Evolutionary conservation across 92 coral and sea anemone species (phyloP).

Genomic region (Palythoa grandiflora): DNA sequence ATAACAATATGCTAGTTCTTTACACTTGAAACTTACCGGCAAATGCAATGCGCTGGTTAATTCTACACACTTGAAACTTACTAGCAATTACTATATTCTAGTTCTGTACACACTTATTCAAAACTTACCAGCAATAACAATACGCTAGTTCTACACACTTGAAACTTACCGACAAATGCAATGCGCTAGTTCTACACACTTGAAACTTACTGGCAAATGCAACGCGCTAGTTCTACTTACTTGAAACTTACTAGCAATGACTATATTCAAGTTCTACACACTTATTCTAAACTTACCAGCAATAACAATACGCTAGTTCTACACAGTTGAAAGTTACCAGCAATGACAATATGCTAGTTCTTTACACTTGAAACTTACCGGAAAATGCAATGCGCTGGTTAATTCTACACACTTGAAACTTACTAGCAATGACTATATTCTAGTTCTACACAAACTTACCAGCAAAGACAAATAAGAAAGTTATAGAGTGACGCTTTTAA

Average conservation of each 20-base stretch:
- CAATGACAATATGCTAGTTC: slow-evolving; percentile 55
- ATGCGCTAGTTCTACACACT: neutral
- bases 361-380: slow-evolving; percentile 55
- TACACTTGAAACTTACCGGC: slow-evolving; percentile 65
- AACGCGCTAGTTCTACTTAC: too few species aligned
- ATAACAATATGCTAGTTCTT: too few species aligned
- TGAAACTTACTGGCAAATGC: too few species aligned
- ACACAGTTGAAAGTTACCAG: slow-evolving; percentile 63
- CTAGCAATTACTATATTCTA: slow-evolving; percentile 72
- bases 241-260: slow-evolving; percentile 77
- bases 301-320: slow-evolving; percentile 56
- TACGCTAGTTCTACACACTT: neutral
- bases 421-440: slow-evolving; percentile 79
- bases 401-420: neutral
- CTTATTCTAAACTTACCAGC: slow-evolving; percentile 63
- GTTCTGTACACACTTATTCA: neutral
- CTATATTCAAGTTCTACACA: neutral
- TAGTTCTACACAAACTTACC: slow-evolving; percentile 55
- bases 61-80: slow-evolving; percentile 34
- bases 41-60: slow-evolving; percentile 61
- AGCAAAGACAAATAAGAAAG: slow-evolving; percentile 64
- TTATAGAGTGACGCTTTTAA: neutral
- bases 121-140: too few species aligned
- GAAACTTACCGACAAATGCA: slow-evolving; percentile 80
- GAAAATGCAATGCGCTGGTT: too few species aligned